Base-by-base conservation (phyloP, 2,888 invertebrate genomes). In the Sympetrum striolatum region DNA sequence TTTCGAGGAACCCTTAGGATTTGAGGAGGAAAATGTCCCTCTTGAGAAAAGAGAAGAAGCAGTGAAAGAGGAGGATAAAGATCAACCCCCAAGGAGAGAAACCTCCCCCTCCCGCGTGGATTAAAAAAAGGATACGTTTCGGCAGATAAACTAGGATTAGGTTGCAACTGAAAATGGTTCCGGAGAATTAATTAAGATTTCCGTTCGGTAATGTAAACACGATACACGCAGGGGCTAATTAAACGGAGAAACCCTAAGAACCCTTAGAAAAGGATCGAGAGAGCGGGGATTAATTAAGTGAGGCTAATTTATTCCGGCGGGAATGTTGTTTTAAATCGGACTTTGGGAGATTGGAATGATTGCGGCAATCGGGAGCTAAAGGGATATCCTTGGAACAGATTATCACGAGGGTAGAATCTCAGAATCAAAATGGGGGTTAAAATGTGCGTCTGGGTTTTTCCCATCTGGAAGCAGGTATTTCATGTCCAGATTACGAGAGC, bases 161-260 rank as follows among this genome's bases (percentile, higher is more conserved):
- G 86, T 37, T 48, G 86, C 86, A 86, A 64, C 58, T 60, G 86
- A 64, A 86, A 86, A 86, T 86, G 86, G 86, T 39, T 53, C 53
- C 31, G 64, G 18, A 86, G 60, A 86, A 86, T 86, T 86, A 86
- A 86, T 86, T 86, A 86, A 86, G 86, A 86, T 86, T 60, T 86
- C n/a, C 86, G 73, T 25, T 10, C 53, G 82, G 58, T 86, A 86
- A 86, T 86, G 86, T 86, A 86, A 86, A 86, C 86, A 86, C 25
- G 86, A 86, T 60, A 86, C 18, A 60, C 60, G 60, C 35, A 39
- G 2, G 31, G 35, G n/a, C 86, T 86, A 86, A 86, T 86, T 86
- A 60, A 86, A 86, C 37, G 86, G 64, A n/a, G 79, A 79, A 18
- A 53, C 53, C 53, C 53, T 53, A 18, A 53, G 53, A 53, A 53